phyloP scores from a whole-genome alignment of 2,797 vertebrate species.

The Anguilla marmorata region DNA sequence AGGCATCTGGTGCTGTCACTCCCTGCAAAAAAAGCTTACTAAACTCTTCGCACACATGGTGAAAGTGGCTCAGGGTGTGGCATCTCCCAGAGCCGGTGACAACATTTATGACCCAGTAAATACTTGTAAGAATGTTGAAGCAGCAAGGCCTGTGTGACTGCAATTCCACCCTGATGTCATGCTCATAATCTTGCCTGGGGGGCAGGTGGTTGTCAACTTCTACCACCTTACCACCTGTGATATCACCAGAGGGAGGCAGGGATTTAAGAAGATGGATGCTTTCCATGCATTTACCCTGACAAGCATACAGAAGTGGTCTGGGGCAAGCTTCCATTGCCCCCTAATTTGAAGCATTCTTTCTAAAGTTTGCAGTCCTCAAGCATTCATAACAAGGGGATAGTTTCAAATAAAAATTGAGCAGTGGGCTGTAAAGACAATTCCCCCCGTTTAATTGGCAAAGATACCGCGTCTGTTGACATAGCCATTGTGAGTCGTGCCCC shows the following conservation, averaged over 20 bases:
- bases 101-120: conserved; percentile 7
- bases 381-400: not conserved
- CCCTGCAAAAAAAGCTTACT: not conserved
- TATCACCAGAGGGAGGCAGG: not conserved
- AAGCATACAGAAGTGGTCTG: not conserved
- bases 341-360: not conserved
- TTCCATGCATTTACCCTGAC: not conserved
- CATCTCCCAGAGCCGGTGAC: not conserved
- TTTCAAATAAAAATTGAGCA: conserved; percentile 14
- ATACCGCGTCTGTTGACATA: conserved; percentile 23
- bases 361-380: not conserved
- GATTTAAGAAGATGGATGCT: not conserved
- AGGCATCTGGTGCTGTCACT: conserved; percentile 12
- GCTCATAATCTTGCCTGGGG: too few species aligned
- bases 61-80: conserved; percentile 2
- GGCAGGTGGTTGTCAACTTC: not conserved
- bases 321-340: not conserved
- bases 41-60: not conserved
- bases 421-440: not conserved
- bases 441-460: conserved; percentile 19
- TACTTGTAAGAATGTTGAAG: not conserved
- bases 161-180: not conserved
- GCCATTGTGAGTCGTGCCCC: not conserved
- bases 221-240: not conserved
- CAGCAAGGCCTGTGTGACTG: not conserved